Evolutionary conservation across 2,113 vertebrate species (phyloP).

Genomic region (Gnathonemus longibarbis): DNA sequence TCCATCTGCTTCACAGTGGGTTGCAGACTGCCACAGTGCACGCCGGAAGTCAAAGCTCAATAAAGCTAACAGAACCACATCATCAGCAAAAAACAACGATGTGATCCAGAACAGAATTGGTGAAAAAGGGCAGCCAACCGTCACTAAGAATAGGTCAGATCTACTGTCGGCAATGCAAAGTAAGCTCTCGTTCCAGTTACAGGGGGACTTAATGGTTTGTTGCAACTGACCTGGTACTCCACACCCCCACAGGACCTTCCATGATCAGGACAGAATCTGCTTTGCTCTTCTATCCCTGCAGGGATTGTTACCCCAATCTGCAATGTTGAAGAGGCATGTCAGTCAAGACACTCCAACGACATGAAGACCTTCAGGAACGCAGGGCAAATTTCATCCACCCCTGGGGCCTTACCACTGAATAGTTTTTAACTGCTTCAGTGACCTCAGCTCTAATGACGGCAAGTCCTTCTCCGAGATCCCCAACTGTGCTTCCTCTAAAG

Average conservation of each 20-base stretch:
- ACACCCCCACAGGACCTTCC: neutral
- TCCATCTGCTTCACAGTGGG: neutral
- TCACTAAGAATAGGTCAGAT: neutral
- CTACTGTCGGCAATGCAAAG: neutral
- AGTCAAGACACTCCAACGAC: neutral
- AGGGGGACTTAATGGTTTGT: neutral
- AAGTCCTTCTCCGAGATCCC: neutral
- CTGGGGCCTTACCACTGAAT: neutral
- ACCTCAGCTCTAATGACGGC: neutral
- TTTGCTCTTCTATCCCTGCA: neutral
- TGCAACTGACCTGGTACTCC: neutral
- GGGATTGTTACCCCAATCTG: neutral
- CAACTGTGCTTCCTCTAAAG: neutral
- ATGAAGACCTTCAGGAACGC: neutral
- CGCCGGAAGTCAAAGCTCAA: neutral
- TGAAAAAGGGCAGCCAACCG: no score
- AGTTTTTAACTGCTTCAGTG: neutral
- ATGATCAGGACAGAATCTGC: neutral
- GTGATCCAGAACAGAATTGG: neutral
- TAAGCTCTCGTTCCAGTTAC: neutral
- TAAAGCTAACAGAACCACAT: neutral
- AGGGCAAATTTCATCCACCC: neutral
- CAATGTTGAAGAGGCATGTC: neutral
- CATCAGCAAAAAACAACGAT: neutral
- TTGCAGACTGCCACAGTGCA: neutral